phyloP scores from a whole-genome alignment of 2,113 vertebrate species.

The Saimiri boliviensis region DNA sequence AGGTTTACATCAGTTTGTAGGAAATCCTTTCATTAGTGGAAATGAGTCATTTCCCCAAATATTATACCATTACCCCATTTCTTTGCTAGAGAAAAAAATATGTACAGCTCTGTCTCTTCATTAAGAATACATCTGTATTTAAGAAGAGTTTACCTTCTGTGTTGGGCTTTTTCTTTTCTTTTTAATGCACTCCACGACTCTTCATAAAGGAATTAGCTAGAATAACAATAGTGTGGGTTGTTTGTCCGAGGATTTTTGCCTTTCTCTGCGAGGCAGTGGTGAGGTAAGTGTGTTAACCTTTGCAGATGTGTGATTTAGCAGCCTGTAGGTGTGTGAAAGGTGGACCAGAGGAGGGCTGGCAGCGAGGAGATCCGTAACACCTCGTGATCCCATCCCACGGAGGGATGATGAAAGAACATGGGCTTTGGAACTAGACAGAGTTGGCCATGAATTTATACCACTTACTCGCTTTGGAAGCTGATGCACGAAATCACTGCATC shows the following conservation, averaged over 20 bases:
- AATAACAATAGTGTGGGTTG: background rate
- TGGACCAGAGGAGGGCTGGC: background rate
- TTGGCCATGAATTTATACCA: background rate
- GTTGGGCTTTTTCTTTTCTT: background rate
- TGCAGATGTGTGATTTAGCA: fast-evolving
- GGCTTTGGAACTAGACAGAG: background rate
- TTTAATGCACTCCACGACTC: background rate
- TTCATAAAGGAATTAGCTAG: background rate
- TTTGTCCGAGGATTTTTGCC: background rate
- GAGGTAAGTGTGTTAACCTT: background rate
- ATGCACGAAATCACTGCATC: background rate
- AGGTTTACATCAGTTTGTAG: background rate
- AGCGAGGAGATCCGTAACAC: background rate
- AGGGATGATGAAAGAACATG: fast-evolving
- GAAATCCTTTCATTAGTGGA: background rate
- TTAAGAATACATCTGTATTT: background rate
- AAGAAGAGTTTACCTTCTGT: background rate
- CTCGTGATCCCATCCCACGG: fast-evolving
- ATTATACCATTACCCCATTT: background rate
- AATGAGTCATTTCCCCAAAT: background rate
- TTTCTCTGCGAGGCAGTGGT: background rate
- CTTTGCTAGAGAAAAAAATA: background rate
- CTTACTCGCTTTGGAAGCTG: background rate
- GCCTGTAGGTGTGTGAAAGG: background rate
- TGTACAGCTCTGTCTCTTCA: background rate